These are phyloP conservation scores for Lordiphosa mommai DNA, from an alignment of 1,140 invertebrate genomes.

Conservation along the genomic window DNA sequence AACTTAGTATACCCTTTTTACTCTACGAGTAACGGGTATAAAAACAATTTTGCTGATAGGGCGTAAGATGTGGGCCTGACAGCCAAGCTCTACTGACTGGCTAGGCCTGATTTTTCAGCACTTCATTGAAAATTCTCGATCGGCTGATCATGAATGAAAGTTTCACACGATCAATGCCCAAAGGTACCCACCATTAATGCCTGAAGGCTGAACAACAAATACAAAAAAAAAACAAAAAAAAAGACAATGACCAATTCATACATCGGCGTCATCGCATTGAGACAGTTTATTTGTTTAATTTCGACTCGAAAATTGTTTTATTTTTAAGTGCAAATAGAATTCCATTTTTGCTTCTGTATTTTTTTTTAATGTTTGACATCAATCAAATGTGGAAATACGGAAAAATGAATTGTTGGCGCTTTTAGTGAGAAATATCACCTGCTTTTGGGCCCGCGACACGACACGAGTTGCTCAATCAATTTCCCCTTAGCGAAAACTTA, in stretches of 20 bases:
- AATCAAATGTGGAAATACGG: slow-evolving; percentile 42
- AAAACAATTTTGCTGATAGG: too few relatives aligned
- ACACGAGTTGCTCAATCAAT: slow-evolving; percentile 69
- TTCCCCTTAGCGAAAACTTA: slow-evolving; percentile 62
- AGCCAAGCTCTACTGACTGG: too few relatives aligned
- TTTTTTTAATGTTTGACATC: slow-evolving; percentile 41
- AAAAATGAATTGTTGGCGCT: slow-evolving; percentile 53
- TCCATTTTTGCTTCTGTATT: slow-evolving; percentile 22
- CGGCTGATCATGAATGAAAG: too few relatives aligned
- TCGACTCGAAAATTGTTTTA: background rate
- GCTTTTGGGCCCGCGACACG: slow-evolving; percentile 18
- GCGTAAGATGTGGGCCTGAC: too few relatives aligned
- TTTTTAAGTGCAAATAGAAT: slow-evolving; percentile 7
- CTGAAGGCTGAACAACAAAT: slow-evolving; percentile 14
- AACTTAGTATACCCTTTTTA: too few relatives aligned
- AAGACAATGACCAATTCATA: slow-evolving; percentile 51
- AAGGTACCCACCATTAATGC: slow-evolving; percentile 1
- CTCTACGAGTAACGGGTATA: too few relatives aligned
- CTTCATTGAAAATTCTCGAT: too few relatives aligned
- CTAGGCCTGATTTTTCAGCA: too few relatives aligned
- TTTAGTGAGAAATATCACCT: slow-evolving; percentile 27
- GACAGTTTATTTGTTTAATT: slow-evolving; percentile 71
- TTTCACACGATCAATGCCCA: too few relatives aligned
- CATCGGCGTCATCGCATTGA: slow-evolving; percentile 45
- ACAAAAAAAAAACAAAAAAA: too few relatives aligned